A percentile compares a stretch with the other conserved stretches of the same genome.
These are phyloP conservation scores for Eupeodes corollae DNA, from an alignment of 1,140 invertebrate genomes.

Conservation along the genomic window DNA sequence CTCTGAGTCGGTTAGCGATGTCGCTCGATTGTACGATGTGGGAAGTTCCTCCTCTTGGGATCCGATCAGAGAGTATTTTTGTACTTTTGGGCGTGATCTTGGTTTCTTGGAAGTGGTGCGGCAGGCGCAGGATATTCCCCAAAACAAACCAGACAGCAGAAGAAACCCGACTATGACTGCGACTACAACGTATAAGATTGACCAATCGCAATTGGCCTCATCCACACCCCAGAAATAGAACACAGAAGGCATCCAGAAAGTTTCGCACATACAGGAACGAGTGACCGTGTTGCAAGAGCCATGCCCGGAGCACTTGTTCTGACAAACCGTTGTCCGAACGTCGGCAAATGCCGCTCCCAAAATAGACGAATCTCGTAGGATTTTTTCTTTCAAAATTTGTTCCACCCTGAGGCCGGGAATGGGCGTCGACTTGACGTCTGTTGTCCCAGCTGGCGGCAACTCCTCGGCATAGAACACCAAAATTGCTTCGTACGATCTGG, in stretches of 20 bases:
- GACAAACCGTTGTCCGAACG: constrained; percentile 73
- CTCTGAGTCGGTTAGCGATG: constrained; percentile 58
- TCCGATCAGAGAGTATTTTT: constrained; percentile 51
- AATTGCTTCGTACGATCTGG: constrained; percentile 46
- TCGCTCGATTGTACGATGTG: constrained; percentile 39
- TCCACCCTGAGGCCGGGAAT: constrained; percentile 49
- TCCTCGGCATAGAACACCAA: constrained; percentile 50
- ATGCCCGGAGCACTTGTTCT: constrained; percentile 88
- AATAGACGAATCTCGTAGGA: constrained; percentile 58
- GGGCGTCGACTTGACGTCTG: constrained; percentile 38
- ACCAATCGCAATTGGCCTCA: constrained; percentile 60
- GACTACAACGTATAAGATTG: constrained; percentile 75
- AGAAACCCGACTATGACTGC: constrained; percentile 54
- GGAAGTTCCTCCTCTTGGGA: constrained; percentile 42
- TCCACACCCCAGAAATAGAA: constrained; percentile 40
- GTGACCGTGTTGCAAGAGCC: constrained; percentile 77
- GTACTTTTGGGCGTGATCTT: constrained; percentile 37
- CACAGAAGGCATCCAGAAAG: constrained; percentile 86
- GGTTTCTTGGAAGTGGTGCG: constrained; percentile 44
- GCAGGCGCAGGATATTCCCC: constrained; percentile 58
- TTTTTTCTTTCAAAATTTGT: constrained; percentile 49
- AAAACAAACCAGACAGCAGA: constrained; percentile 51
- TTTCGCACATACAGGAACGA: constrained; percentile 78
- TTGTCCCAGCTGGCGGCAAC: constrained; percentile 3
- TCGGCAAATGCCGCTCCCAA: constrained; percentile 60